Evolutionary conservation across 1,140 invertebrate genomes (phyloP).

Genomic region (Andrena cerasifolii): DNA sequence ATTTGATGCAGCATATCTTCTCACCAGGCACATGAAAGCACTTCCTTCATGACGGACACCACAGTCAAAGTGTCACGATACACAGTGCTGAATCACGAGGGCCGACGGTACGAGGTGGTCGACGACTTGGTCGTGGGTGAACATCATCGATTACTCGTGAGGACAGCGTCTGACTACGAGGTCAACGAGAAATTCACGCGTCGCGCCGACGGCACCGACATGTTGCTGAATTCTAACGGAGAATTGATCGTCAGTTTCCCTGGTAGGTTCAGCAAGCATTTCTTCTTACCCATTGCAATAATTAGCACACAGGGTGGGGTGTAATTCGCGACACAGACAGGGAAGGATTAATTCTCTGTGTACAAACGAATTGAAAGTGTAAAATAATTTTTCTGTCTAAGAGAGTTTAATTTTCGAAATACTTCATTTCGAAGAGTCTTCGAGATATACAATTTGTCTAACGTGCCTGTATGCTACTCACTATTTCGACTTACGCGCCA

Average conservation of each 20-base stretch:
- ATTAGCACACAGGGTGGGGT: no score
- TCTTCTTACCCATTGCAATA: no score
- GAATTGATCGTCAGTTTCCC: conserved; percentile 78
- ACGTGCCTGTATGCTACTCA: no score
- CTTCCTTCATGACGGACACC: conserved; percentile 12
- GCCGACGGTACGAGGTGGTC: conserved; percentile 68
- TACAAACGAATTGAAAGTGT: no score
- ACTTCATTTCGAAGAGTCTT: no score
- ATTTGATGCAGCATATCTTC: background rate
- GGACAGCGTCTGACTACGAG: conserved; percentile 81
- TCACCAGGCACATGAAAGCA: background rate
- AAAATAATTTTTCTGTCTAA: no score
- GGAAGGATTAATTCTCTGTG: no score
- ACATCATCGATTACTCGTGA: conserved; percentile 81
- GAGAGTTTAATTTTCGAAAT: no score
- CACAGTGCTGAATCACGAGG: conserved; percentile 71
- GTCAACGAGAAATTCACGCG: conserved; percentile 82
- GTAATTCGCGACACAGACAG: no score
- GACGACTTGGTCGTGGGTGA: conserved; percentile 70
- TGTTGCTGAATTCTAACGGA: conserved; percentile 81
- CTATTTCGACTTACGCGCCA: no score
- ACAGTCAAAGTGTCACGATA: conserved; percentile 60
- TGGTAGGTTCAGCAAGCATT: no score
- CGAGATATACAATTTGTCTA: no score
- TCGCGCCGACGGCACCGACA: conserved; percentile 82